Conservation (phyloP, 2,113 vertebrate species). For the Ciconia boyciana region DNA sequence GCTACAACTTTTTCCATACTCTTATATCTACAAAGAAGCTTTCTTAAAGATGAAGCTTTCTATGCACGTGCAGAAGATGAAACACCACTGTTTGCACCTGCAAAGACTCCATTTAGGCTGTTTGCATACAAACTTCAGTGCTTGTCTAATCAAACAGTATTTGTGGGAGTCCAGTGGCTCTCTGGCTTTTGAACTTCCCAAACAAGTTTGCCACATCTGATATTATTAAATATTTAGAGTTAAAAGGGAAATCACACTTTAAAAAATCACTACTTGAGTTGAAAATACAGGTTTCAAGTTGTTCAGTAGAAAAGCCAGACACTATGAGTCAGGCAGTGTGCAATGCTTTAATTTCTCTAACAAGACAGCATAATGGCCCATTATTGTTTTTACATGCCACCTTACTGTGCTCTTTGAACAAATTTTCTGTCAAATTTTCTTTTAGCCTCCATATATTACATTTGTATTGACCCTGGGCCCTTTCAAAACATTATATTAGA, state of each 20-base stretch:
- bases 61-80: neutral
- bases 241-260: neutral
- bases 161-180: neutral
- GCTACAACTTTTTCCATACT: neutral
- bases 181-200: neutral
- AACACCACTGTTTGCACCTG: neutral
- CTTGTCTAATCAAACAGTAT: neutral
- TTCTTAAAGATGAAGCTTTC: neutral
- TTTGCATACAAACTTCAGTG: neutral
- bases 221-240: slow-evolving; percentile 35
- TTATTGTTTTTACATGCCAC: slow-evolving; percentile 77
- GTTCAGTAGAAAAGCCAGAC: slow-evolving; percentile 56
- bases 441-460: slow-evolving; percentile 72
- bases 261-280: slow-evolving; percentile 53
- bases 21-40: neutral
- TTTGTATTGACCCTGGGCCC: slow-evolving; percentile 73
- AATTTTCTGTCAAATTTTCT: slow-evolving; percentile 80
- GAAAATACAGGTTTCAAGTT: slow-evolving; percentile 60
- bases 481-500: slow-evolving; percentile 71
- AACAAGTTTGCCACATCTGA: neutral
- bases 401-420: slow-evolving; percentile 71
- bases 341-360: slow-evolving; percentile 73
- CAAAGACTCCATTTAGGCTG: neutral
- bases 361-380: slow-evolving; percentile 75
- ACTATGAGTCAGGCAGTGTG: slow-evolving; percentile 61